Base-by-base conservation (phyloP, 2,113 vertebrate species). In the Ammodytes dubius region DNA sequence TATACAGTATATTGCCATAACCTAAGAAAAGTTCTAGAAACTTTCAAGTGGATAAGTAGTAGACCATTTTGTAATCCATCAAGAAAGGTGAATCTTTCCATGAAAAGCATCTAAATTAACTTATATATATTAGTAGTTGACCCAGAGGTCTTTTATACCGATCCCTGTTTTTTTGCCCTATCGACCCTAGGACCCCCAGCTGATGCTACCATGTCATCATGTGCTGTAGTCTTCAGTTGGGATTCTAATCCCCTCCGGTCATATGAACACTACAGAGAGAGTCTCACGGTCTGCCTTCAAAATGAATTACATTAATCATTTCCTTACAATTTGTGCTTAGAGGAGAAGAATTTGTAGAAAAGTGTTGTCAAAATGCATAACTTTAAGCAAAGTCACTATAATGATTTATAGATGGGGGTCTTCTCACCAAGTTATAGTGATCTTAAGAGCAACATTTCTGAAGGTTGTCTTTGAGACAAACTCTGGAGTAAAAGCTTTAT, bases 181-280 rank as follows among this genome's bases (percentile, higher is more conserved):
- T 80, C 83, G 15, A 85, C 85, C 85, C 84, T 27, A 72, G 66
- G 66, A 85, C 73, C 65, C 87, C 81, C 78, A 79, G 69, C 66
- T 69, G 73, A 71, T 79, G 69, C 78, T 81, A 89, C 57, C 82
- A 75, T 85, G 69, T 80, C 54, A 76, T 85, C 52, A 67, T 61
- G 43, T 27, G 27, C 27, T 27, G 27, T 85, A 83, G 88, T 78
- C 70, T 81, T 85, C 90, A 77, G 79, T 92, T 91, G 75, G 91
- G 83, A 86, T 95, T 94, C 94, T 93, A 95, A 92, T 88, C 90
- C 81, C 85, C 67, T 89, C 88, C 83, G 92, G 90, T 84, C 78
- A 52, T 63, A 82, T 63, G 53, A 50, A 19, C 58, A 57, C 75
- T 19, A 60, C 89, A 82, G 88, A 89, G 84, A 59, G 82, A 77